phyloP scores from a whole-genome alignment of 2,113 vertebrate species.

The Tetraodon nigroviridis region DNA sequence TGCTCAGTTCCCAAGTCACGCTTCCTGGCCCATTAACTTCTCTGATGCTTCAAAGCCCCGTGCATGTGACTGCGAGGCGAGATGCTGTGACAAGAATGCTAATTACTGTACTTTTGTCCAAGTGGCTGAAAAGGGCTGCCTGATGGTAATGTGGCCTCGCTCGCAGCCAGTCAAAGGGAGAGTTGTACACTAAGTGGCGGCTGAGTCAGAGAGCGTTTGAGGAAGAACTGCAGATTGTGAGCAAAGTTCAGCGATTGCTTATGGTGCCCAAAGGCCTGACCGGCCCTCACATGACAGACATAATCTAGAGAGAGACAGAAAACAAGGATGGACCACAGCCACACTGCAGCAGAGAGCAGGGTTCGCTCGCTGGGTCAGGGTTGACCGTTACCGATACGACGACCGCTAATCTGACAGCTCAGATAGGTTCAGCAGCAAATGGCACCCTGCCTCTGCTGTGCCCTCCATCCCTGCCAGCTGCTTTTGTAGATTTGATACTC shows the following conservation, averaged over 20 bases:
- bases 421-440: not conserved
- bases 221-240: constrained; percentile 68
- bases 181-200: constrained; percentile 42
- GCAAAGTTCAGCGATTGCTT: constrained; percentile 61
- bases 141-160: constrained; percentile 52
- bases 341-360: constrained; percentile 3
- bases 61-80: constrained; percentile 45
- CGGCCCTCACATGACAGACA: constrained; percentile 77
- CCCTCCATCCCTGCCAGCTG: constrained; percentile 8
- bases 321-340: constrained; percentile 9
- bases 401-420: not conserved
- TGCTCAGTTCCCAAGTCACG: constrained; percentile 56
- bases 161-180: constrained; percentile 37
- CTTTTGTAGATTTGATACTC: constrained; percentile 20
- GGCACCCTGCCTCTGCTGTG: not conserved
- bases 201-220: constrained; percentile 55
- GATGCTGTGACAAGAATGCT: constrained; percentile 60
- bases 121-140: constrained; percentile 52
- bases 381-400: not conserved
- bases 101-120: constrained; percentile 58
- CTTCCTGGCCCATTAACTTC: constrained; percentile 39
- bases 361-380: not conserved
- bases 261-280: constrained; percentile 68
- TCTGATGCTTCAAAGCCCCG: constrained; percentile 45
- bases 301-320: constrained; percentile 38